Conservation (phyloP, 2,113 vertebrate species). For the Collichthys lucidus region DNA sequence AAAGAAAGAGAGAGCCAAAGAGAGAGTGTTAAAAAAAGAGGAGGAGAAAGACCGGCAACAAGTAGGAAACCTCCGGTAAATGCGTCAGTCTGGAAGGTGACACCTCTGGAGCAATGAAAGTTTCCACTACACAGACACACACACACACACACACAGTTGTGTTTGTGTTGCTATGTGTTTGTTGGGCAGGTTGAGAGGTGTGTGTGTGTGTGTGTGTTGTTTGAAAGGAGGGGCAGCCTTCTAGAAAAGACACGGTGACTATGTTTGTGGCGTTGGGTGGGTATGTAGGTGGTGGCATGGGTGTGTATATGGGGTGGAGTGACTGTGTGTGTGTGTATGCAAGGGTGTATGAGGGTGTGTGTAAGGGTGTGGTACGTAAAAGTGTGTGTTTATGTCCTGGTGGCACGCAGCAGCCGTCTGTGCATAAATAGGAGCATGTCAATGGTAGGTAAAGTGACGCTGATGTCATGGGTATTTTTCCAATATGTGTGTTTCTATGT, state of each 20-base stretch:
- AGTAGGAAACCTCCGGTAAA: conserved; percentile 78
- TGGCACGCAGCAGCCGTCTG: conserved; percentile 61
- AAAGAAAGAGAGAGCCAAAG: conserved; percentile 24
- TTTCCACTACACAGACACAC: conserved; percentile 78
- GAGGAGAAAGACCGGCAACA: conserved; percentile 37
- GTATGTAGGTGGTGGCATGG: conserved; percentile 56
- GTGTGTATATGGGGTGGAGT: conserved; percentile 65
- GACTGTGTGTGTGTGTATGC: conserved; percentile 29
- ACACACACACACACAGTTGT: neutral
- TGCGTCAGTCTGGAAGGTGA: conserved; percentile 71
- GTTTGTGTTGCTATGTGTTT: conserved; percentile 64
- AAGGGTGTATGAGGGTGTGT: conserved; percentile 34
- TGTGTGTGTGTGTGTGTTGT: conserved; percentile 45
- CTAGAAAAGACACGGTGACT: conserved; percentile 55
- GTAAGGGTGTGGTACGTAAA: conserved; percentile 61
- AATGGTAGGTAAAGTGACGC: conserved; percentile 67
- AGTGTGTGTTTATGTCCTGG: conserved; percentile 78
- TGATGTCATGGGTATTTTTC: conserved; percentile 82
- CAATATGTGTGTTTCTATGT: conserved; percentile 44
- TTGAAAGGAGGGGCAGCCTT: conserved; percentile 42
- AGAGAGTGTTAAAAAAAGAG: conserved; percentile 34
- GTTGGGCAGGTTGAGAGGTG: conserved; percentile 48
- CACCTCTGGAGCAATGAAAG: conserved; percentile 73
- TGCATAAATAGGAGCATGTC: conserved; percentile 72
- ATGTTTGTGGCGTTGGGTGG: conserved; percentile 69